phyloP scores from a whole-genome alignment of 2,797 vertebrate genomes.

The Danionella dracula region DNA sequence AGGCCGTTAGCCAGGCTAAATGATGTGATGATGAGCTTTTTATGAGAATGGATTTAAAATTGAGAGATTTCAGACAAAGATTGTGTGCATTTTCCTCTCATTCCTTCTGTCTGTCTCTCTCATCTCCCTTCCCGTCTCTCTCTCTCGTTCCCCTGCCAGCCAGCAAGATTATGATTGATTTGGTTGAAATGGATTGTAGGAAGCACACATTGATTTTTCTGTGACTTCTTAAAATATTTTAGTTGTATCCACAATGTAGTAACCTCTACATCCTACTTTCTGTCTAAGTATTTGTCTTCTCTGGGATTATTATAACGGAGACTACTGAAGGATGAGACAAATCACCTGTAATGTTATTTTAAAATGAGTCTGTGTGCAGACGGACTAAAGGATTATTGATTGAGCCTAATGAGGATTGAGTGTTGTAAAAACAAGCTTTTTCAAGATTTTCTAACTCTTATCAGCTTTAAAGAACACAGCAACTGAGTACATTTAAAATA shows the following conservation, averaged over 20 bases:
- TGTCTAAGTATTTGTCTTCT: conserved; percentile 27
- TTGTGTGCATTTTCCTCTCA: conserved; percentile 67
- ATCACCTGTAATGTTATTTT: conserved; percentile 97
- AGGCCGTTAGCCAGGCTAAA: conserved; percentile 81
- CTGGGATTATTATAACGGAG: conserved; percentile 77
- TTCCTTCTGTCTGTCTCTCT: conserved; percentile 55
- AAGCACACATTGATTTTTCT: conserved; percentile 98
- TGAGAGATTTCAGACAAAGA: conserved; percentile 91
- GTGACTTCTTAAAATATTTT: conserved; percentile 97
- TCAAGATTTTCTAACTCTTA: conserved; percentile 66
- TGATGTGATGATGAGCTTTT: conserved; percentile 98
- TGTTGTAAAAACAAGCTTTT: conserved; percentile 88
- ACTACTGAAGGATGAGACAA: conserved; percentile 88
- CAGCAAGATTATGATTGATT: conserved; percentile 93
- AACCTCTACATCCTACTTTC: conserved; percentile 77
- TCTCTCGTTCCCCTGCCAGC: conserved; percentile 61
- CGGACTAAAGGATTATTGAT: conserved; percentile 98
- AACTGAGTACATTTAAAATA: neutral
- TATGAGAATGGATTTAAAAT: conserved; percentile 93
- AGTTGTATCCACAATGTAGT: conserved; percentile 84
- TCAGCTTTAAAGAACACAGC: conserved; percentile 60
- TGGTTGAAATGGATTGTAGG: conserved; percentile 93
- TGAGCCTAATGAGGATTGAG: conserved; percentile 93
- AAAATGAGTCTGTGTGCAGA: conserved; percentile 94
- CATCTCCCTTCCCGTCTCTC: neutral